Evolutionary conservation across 2,797 vertebrate genomes (phyloP), one percentile per base, ranked within the genome.

Genomic region (Bradypodion pumilum): DNA sequence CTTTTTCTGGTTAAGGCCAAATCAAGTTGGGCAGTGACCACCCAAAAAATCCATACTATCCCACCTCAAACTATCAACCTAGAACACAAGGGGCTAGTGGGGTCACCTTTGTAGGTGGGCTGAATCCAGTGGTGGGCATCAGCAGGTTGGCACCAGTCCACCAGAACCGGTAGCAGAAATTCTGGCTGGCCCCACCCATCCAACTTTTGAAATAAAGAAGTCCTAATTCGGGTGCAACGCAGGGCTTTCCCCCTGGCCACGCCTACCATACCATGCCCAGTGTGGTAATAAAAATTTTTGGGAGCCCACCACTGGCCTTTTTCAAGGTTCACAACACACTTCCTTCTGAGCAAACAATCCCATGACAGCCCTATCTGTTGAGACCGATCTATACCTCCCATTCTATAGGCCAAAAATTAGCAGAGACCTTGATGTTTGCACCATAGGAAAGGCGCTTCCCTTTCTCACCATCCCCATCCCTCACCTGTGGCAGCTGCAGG

Each of bases 401-500:
- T 68, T 32, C 15, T 13, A 4, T 29, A 27, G 10, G 10, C 37
- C 56, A 32, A 68, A 37, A n/a, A 2, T 16, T 7, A 9, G 49
- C 25, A 66, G 21, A 5, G 19, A 23, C 56, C 56, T 12, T 42
- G 23, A 27, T 4, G 5, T 27, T 56, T 25, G 3, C 35, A 9
- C 70, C 56, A 46, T 5, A 65, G 21, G 32, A 37, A 16, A 16
- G 15, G 7, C 6, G 2, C 29, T 15, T 12, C 3, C 40, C 56
- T 62, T 35, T 7, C 32, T 27, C 6, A 0, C 52, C 37, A 13
- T 12, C 0, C 27, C 37, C 8, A 4, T n/a, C 3, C 4, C 89
- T 85, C 77, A 98, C 98, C 97, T 98, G 97, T 59, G 97, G 97
- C 94, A 98, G 91, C 88, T 97, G 97, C 91, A 98, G 95, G 21